Base-by-base conservation (phyloP, 2,797 vertebrate genomes). In the Agapornis canus region DNA sequence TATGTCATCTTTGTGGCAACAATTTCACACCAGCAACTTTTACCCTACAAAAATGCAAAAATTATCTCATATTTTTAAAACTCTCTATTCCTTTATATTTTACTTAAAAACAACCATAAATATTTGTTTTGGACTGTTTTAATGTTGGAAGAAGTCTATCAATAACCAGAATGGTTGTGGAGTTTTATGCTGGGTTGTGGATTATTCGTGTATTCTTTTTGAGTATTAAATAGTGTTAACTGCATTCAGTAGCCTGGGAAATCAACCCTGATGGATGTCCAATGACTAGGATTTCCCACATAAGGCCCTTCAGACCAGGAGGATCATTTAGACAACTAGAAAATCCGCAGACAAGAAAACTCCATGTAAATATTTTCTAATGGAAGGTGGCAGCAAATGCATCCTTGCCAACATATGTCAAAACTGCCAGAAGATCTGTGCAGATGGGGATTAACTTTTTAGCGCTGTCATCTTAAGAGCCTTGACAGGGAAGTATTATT, bases 311-410 rank as follows among this genome's bases (percentile, higher is more conserved):
- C 87, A 90, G 73, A 84, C 59, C 51, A 26, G 20, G 45, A 94
- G 77, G 70, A 90, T 93, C 64, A 82, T 88, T 95, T 80, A 82
- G 83, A 86, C 79, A 92, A 49, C 60, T 92, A 75, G 66, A 94
- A 90, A 90, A 93, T 82, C 75, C 48, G 52, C 70, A 82, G 76
- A 91, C 86, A 76, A 83, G 90, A 87, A 91, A 93, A 88, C 42
- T 48, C 48, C 43, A 31, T 86, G 81, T 95, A 96, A 97, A 96
- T 97, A 94, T 97, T 97, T 97, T 92, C 86, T 95, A 60, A 59
- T 66, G 81, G 81, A 96, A 96, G 90, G 88, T 94, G 95, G 94
- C 95, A 95, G 71, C 85, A 86, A 85, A 94, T 75, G 81, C 77
- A 77, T 94, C 82, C 71, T 85, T 68, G 84, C 94, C 95, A 94